phyloP scores from a whole-genome alignment of 2,113 vertebrate species.

The Gymnogyps californianus region DNA sequence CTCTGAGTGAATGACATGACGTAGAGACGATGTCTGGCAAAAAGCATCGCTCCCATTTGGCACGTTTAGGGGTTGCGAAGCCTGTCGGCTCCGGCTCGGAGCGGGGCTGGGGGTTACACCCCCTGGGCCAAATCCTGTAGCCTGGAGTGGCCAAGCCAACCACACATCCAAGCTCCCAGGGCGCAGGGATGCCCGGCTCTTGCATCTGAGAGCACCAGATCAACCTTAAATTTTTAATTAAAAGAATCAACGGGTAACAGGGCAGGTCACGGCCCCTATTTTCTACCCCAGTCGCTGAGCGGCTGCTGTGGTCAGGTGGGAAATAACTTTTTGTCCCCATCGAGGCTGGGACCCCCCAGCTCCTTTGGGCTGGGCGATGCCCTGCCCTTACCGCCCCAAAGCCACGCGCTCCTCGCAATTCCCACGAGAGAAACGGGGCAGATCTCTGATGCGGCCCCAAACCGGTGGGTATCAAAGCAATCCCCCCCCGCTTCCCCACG shows the following conservation, averaged over 20 bases:
- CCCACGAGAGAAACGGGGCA: accelerated
- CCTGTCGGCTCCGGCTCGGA: accelerated
- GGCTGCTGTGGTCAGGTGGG: accelerated
- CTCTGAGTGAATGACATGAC: accelerated
- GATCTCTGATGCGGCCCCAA: accelerated
- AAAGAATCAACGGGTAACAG: background rate
- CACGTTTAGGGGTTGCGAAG: accelerated
- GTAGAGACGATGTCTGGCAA: accelerated
- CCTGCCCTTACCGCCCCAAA: accelerated
- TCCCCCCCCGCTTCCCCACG: background rate
- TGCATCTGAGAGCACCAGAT: background rate
- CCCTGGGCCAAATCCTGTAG: background rate
- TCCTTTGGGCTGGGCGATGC: background rate
- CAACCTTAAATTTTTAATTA: background rate
- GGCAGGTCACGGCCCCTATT: background rate
- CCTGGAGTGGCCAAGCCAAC: accelerated
- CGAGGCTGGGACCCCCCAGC: background rate
- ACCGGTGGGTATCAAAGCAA: accelerated
- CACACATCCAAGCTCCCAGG: accelerated
- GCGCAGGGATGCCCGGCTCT: accelerated
- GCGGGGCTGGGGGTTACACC: background rate
- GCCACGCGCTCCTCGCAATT: accelerated
- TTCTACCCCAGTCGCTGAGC: accelerated
- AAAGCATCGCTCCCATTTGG: accelerated
- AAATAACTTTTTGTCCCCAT: accelerated